phyloP scores from a whole-genome alignment of 2,888 invertebrate genomes.

The Disparrhopalites patrizii region DNA sequence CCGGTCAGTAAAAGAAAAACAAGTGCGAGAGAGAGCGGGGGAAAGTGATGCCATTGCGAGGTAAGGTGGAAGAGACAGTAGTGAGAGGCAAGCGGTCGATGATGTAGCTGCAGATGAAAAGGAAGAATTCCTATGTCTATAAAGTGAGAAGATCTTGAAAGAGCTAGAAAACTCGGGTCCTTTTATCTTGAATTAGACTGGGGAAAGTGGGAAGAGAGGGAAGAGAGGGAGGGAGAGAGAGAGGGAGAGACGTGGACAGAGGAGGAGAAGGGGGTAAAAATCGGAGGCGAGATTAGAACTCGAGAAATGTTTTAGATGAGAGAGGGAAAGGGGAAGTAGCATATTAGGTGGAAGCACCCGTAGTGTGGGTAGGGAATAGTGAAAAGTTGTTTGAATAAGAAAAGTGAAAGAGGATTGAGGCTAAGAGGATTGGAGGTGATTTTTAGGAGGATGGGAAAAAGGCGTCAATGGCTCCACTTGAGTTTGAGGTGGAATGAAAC shows the following conservation, averaged over 20 bases:
- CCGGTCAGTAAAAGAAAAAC: conserved; percentile 1
- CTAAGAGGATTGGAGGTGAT: conserved; percentile 33
- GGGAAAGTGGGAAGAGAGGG: conserved; percentile 15
- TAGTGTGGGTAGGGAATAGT: conserved; percentile 2
- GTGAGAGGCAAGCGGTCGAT: conserved; percentile 24
- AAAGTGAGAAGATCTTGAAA: neutral
- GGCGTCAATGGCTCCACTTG: conserved; percentile 21
- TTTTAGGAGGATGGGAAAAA: conserved; percentile 22
- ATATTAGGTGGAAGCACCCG: conserved; percentile 1
- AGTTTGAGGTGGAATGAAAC: conserved; percentile 21
- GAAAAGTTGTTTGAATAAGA: conserved; percentile 19
- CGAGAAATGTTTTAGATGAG: conserved; percentile 4
- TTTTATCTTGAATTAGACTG: neutral
- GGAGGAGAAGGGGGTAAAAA: conserved; percentile 3
- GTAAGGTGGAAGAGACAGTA: conserved; percentile 19
- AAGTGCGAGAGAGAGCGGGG: neutral
- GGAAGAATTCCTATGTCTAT: conserved; percentile 3
- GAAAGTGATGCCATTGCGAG: conserved; percentile 3
- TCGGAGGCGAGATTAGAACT: no score
- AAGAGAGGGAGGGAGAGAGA: neutral
- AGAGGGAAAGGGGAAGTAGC: conserved; percentile 12
- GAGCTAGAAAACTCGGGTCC: neutral
- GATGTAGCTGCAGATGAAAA: conserved; percentile 29
- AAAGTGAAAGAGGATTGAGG: conserved; percentile 27
- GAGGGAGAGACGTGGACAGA: neutral